Percentiles rank a stretch among this genome's conserved stretches.
Evolutionary conservation across 2,113 vertebrate species (phyloP).

Genomic region (Phoxinus phoxinus): DNA sequence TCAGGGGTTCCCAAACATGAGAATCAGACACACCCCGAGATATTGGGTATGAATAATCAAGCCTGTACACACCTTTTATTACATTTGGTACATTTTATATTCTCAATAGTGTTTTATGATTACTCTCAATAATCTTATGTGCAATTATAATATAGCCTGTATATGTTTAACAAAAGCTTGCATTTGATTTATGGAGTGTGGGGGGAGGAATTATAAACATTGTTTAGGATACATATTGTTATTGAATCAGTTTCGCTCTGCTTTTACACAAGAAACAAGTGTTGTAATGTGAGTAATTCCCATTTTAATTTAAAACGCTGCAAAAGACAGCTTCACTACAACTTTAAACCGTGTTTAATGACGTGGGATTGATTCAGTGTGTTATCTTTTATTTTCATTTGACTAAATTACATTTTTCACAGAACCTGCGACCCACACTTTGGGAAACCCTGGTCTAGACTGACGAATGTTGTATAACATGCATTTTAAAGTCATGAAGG

Average conservation of each 20-base stretch:
- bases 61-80: not conserved
- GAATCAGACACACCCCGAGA: not conserved
- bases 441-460: slow-evolving; percentile 4
- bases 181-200: not conserved
- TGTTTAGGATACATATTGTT: not conserved
- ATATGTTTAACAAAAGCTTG: not conserved
- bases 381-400: not conserved
- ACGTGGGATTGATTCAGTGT: not conserved
- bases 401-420: not conserved
- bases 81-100: too few species aligned
- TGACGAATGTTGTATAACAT: too few species aligned
- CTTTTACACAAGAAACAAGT: not conserved
- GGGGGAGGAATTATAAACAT: not conserved
- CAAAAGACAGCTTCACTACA: not conserved
- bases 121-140: not conserved
- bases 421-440: not conserved
- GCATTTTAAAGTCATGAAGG: not conserved
- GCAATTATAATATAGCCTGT: too few species aligned
- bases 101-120: not conserved
- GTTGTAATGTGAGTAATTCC: not conserved
- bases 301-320: not conserved
- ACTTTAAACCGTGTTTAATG: not conserved
- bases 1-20: not conserved
- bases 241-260: not conserved
- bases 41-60: not conserved